Percentiles rank a stretch among this genome's conserved stretches.
Evolutionary conservation across 1,140 invertebrate genomes (phyloP).

Genomic region (Trachelipus rathkii): DNA sequence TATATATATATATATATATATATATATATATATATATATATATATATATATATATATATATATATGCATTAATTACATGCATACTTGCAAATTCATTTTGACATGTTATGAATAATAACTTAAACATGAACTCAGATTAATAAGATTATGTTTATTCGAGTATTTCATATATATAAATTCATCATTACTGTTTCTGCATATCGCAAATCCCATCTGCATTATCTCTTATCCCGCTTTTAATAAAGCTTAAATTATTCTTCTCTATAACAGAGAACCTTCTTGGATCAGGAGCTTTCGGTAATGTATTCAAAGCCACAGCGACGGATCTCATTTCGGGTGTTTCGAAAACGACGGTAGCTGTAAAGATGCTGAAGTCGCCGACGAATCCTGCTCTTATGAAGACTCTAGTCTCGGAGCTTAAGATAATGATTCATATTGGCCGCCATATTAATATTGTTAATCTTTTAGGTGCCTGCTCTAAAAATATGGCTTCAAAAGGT

Average conservation of each 20-base stretch:
- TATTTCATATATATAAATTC: background rate
- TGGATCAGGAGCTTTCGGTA: conserved; percentile 85
- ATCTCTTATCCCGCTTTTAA: background rate
- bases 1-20: too few species aligned
- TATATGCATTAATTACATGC: too few species aligned
- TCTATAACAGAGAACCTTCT: conserved; percentile 75
- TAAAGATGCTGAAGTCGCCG: conserved; percentile 20
- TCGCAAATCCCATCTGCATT: background rate
- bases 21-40: too few species aligned
- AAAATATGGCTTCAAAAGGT: conserved; percentile 8
- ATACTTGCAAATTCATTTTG: too few species aligned
- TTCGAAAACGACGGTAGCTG: conserved; percentile 5
- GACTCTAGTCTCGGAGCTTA: conserved; percentile 78
- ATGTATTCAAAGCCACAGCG: conserved; percentile 77
- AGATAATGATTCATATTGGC: conserved; percentile 90
- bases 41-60: too few species aligned
- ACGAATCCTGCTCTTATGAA: conserved; percentile 3
- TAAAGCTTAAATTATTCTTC: background rate
- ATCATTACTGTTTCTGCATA: background rate
- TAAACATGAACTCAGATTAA: too few species aligned
- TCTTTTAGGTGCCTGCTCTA: conserved; percentile 82
- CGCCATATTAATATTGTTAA: conserved; percentile 93
- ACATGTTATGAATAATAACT: too few species aligned
- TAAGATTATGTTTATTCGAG: background rate
- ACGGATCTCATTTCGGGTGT: conserved; percentile 45